Percentiles rank a stretch among this genome's conserved stretches.
Evolutionary conservation across 2,113 vertebrate genomes (phyloP).

Genomic region (Neotoma lepida): DNA sequence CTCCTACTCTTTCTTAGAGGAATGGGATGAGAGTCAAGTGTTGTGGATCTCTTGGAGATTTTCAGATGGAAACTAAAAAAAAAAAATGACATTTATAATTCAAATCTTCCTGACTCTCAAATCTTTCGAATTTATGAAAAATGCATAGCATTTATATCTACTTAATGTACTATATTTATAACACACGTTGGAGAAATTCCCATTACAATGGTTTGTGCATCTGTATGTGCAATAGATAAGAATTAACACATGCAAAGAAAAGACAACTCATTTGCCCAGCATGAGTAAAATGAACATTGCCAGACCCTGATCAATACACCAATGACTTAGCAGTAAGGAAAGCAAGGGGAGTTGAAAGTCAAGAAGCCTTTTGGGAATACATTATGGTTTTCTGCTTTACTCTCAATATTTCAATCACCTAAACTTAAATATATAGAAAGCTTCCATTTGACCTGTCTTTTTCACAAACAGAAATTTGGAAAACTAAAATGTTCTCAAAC

Average conservation of each 20-base stretch:
- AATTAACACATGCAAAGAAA: slow-evolving; percentile 52
- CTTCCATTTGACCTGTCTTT: slow-evolving; percentile 7
- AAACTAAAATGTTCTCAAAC: slow-evolving; percentile 1
- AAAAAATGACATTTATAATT: slow-evolving; percentile 68
- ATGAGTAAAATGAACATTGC: slow-evolving; percentile 15
- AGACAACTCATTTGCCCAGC: background rate
- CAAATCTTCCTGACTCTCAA: slow-evolving; percentile 64
- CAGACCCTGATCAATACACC: slow-evolving; percentile 41
- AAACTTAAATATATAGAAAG: background rate
- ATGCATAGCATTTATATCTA: slow-evolving; percentile 60
- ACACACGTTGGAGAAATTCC: slow-evolving; percentile 31
- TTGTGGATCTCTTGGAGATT: slow-evolving; percentile 48
- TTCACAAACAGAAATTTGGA: slow-evolving; percentile 42
- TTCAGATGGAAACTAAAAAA: slow-evolving; percentile 60
- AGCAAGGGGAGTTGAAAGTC: slow-evolving; percentile 46
- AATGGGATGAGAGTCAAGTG: slow-evolving; percentile 60
- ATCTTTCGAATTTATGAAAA: slow-evolving; percentile 71
- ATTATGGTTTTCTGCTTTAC: background rate
- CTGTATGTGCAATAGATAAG: slow-evolving; percentile 6
- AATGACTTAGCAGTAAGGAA: slow-evolving; percentile 27
- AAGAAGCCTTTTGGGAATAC: slow-evolving; percentile 41
- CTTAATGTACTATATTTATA: slow-evolving; percentile 69
- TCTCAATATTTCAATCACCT: slow-evolving; percentile 47
- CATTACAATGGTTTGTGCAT: slow-evolving; percentile 22
- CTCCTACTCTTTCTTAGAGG: slow-evolving; percentile 60